Evolutionary conservation across 2,113 vertebrate genomes (phyloP), one percentile per base, ranked within the genome.

Genomic region (Barbus barbus): DNA sequence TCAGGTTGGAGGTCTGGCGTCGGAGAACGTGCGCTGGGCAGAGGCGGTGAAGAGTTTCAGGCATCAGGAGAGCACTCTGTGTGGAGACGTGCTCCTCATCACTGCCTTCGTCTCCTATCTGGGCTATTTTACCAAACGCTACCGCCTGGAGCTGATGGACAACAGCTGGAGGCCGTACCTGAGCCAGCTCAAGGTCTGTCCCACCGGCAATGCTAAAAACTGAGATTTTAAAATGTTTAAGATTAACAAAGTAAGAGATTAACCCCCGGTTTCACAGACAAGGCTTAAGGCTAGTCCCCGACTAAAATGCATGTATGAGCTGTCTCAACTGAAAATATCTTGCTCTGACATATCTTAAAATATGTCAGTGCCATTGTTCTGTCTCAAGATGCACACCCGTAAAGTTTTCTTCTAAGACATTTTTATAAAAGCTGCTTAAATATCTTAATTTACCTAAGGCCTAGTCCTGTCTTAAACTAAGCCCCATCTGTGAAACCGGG

Each of bases 101-200:
- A 96, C 97, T 0, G 96, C 97, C 84, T 99, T 98, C 1, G 86
- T 99, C 75, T 99, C 98, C 14, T 99, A 99, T 93, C 91, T 99
- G 58, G 98, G 98, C 5, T 99, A 97, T 91, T 99, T 99, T 91
- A 97, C 96, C 44, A 96, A 93, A 84, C 94, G 84, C 87, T 99
- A 97, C 87, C 93, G 98, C 13, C 93, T 95, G 4, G 95, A 95
- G n/a, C 94, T 99, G 16, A 91, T 99, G 94, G 95, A 98, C 0
- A 69, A 89, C 58, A 89, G 77, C 76, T 99, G 98, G 98, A 97
- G 92, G 86, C 97, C 97, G 0, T 98, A 95, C 83, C 92, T 99
- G 85, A 91, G 88, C 14, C 94, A 96, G 85, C 93, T 99, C 4
- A 77, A 96, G 85, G 98, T 99, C 38, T 51, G 41, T 53, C 3